phyloP scores from a whole-genome alignment of 2,113 vertebrate genomes.

The Falco punctatus region DNA sequence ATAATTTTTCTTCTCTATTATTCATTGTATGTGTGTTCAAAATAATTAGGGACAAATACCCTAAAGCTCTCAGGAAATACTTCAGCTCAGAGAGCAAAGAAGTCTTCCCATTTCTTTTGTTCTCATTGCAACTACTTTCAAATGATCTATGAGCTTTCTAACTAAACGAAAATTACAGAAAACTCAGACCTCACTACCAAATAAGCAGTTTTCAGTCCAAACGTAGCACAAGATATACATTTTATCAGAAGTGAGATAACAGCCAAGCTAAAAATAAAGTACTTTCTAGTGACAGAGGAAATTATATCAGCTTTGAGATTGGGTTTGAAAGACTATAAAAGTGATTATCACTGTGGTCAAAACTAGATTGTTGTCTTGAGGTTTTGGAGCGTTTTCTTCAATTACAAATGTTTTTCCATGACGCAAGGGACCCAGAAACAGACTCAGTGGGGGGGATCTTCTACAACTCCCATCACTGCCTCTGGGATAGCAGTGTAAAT shows the following conservation, averaged over 20 bases:
- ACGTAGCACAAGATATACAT: neutral
- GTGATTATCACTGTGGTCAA: neutral
- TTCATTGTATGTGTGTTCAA: neutral
- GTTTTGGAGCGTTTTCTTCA: neutral
- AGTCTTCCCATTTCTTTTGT: neutral
- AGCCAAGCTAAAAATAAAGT: neutral
- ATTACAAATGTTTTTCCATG: neutral
- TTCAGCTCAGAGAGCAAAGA: neutral
- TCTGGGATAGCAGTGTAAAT: neutral
- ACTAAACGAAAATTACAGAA: neutral
- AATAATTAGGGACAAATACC: neutral
- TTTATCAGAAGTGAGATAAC: neutral
- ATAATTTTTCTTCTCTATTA: neutral
- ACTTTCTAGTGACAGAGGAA: neutral
- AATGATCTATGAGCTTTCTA: neutral
- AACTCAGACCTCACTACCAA: neutral
- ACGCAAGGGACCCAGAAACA: neutral
- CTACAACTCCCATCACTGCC: neutral
- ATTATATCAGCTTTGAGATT: neutral
- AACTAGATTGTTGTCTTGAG: neutral
- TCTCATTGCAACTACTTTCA: neutral
- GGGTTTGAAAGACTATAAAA: neutral
- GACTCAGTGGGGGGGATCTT: neutral
- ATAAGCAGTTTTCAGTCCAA: neutral
- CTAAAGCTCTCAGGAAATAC: neutral